These are phyloP conservation scores for Hyles vespertilio DNA, from an alignment of 1,140 invertebrate genomes.

Conservation along the genomic window DNA sequence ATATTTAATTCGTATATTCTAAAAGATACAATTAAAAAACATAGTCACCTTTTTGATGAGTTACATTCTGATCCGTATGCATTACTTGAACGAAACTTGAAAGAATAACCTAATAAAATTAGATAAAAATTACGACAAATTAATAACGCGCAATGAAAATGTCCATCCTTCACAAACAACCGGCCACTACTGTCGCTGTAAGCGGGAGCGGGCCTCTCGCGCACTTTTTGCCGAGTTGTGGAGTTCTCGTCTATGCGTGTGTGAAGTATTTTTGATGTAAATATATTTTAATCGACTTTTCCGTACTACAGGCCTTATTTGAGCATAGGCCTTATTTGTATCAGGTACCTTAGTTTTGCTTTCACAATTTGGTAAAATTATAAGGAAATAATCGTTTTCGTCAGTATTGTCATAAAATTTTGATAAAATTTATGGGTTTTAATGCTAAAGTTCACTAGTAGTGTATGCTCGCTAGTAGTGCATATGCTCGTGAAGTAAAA, in stretches of 20 bases:
- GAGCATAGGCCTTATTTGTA: constrained; percentile 19
- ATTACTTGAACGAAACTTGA: neutral
- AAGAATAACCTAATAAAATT: neutral
- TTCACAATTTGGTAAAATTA: too few relatives aligned
- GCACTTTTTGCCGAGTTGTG: neutral
- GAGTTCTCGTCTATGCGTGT: neutral
- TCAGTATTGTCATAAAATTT: too few relatives aligned
- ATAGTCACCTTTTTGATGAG: too few relatives aligned
- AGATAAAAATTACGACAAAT: neutral
- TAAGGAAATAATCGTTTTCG: too few relatives aligned
- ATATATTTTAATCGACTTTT: constrained; percentile 2
- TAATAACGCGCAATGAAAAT: neutral
- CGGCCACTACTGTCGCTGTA: neutral
- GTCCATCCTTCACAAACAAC: neutral
- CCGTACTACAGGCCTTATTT: constrained; percentile 4
- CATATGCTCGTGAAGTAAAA: too few relatives aligned
- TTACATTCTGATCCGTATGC: too few relatives aligned
- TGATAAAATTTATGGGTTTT: too few relatives aligned
- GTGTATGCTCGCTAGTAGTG: too few relatives aligned
- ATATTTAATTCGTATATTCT: neutral
- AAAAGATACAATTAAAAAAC: neutral
- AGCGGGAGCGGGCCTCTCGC: neutral
- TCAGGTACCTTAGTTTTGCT: constrained; percentile 20
- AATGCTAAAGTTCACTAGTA: too few relatives aligned
- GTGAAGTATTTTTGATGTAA: neutral